phyloP scores from a whole-genome alignment of 2,113 vertebrate genomes.

The Natator depressus region DNA sequence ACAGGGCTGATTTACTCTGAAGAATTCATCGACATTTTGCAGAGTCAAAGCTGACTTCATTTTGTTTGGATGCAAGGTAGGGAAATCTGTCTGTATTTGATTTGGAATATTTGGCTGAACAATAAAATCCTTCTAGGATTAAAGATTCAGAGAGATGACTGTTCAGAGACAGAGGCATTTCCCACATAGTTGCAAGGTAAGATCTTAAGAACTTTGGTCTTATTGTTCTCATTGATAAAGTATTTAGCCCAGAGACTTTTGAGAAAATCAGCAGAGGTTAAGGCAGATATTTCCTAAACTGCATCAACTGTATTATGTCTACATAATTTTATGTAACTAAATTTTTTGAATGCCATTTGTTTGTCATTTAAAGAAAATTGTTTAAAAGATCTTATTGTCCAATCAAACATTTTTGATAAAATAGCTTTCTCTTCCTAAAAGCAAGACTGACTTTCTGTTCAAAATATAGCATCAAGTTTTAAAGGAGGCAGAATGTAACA shows the following conservation, averaged over 20 bases:
- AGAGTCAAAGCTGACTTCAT: conserved; percentile 90
- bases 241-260: background rate
- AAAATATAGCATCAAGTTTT: background rate
- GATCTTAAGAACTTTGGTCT: background rate
- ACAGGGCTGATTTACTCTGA: conserved; percentile 95
- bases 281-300: background rate
- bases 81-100: conserved; percentile 80
- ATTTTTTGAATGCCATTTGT: background rate
- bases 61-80: conserved; percentile 83
- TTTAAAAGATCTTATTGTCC: background rate
- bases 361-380: background rate
- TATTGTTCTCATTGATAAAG: background rate
- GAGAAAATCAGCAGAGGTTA: background rate
- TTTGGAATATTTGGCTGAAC: conserved; percentile 40
- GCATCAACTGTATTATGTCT: background rate
- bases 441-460: background rate
- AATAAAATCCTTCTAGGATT: background rate
- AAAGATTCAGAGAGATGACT: background rate
- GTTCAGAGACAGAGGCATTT: background rate
- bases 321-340: background rate
- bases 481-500: background rate
- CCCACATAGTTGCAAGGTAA: background rate
- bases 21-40: conserved; percentile 90
- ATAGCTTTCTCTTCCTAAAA: background rate
- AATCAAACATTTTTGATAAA: background rate